Evolutionary conservation across 2,888 invertebrate species (phyloP).

Genomic region (Pilophorus perplexus): DNA sequence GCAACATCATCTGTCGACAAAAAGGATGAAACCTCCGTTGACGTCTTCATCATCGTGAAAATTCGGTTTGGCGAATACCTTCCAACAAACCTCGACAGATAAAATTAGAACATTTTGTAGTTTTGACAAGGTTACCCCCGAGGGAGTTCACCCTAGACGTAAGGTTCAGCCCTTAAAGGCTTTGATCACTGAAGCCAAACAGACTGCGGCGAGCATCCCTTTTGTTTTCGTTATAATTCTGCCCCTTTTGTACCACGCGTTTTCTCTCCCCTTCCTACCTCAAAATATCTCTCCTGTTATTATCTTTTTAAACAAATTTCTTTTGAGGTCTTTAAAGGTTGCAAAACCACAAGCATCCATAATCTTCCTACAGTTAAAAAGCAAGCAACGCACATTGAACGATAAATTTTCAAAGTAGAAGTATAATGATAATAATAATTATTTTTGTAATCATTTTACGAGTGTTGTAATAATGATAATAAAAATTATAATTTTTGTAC

Average conservation of each 20-base stretch:
- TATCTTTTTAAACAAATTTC: background rate
- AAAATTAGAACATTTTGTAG: background rate
- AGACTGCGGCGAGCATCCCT: conserved; percentile 1
- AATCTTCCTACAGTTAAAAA: no score
- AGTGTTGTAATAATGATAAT: no score
- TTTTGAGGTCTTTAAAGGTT: background rate
- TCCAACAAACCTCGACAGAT: background rate
- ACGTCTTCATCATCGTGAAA: no score
- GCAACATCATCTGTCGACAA: no score
- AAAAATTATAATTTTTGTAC: no score
- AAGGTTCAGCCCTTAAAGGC: background rate
- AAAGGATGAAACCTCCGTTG: no score
- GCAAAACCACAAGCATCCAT: no score
- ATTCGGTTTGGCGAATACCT: background rate
- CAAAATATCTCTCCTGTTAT: background rate
- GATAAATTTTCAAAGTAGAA: no score
- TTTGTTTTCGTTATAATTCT: conserved; percentile 8
- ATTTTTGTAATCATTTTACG: no score
- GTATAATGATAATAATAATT: no score
- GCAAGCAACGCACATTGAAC: no score
- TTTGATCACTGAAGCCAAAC: conserved; percentile 1
- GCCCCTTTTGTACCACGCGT: background rate
- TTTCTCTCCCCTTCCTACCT: background rate
- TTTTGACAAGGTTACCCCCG: background rate
- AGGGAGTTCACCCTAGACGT: conserved; percentile 1